Evolutionary conservation across 2,888 invertebrate genomes (phyloP), one percentile per base, ranked within the genome.

Genomic region (Erannis defoliaria): DNA sequence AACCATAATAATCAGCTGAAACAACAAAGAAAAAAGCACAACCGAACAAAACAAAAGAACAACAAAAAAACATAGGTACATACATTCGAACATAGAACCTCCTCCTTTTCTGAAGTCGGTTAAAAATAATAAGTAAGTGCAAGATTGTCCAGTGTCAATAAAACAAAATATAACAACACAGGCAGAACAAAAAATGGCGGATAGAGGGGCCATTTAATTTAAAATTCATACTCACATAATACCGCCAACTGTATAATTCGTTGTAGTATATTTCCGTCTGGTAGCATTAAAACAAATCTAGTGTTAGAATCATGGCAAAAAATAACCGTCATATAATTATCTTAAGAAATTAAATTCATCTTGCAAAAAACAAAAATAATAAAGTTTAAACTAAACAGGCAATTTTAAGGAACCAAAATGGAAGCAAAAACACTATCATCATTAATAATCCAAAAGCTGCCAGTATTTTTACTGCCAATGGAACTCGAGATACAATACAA

Each of bases 241-340:
- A 90, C 60, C 88, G 77, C 90, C 91, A 91, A 82, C 89, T 90
- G 87, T 90, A 91, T 78, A 91, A 82, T 77, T 90, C 89, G 80
- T 89, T 90, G 90, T 83, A 90, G 89, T 89, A 89, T 66, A 82
- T 79, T 88, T 91, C 90, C 90, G 89, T 87, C 91, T 92, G 89
- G 75, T 76, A 73, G 89, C 89, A 78, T 85, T 82, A 78, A 80
- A 83, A 85, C 81, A 75, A 80, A 74, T 75, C 69, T 65, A 8
- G n/a, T 2, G 43, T 62, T 56, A 62, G 26, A 45, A 40, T 29
- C 18, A 43, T 23, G 18, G 67, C 67, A 43, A 57, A 61, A 40
- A 31, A 29, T 4, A 46, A 16, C 12, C 31, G 19, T 31, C 6
- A 46, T 4, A 45, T 26, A n/a, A 16, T 4, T 9, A 21, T 3